Evolutionary conservation across 2,113 vertebrate genomes (phyloP), one percentile per base, ranked within the genome.

Genomic region (Scartelaos histophorus): DNA sequence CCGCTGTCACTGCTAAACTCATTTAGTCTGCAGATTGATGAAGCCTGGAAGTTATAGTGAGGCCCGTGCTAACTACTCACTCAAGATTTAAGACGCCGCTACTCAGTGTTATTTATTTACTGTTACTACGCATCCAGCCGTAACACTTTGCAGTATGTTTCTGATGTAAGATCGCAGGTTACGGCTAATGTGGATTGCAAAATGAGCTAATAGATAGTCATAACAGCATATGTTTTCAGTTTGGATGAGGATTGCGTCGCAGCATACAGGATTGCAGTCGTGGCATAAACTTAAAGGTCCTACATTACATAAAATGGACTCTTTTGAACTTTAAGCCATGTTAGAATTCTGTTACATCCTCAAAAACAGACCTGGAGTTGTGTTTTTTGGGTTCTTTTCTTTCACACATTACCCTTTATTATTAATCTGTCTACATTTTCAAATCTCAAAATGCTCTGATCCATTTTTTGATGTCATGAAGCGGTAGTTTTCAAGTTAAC

Each of bases 21-120:
- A 12, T 81, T 77, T 62, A 81, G 47, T 81, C 71, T 78, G 54
- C 66, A 82, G 85, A 90, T 70, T 84, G 85, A 88, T 83, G 71
- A 11, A 49, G 24, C 51, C 24, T 57, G 70, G 82, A 81, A 84
- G 56, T 81, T 54, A 75, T 66, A 45, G 25, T 75, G 79, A 83
- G 73, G 29, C 38, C 72, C 67, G 66, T 53, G 73, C 49, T 78
- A 71, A 81, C 73, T 75, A 64, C 43, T 64, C 57, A 54, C 70
- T 51, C 64, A 81, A 68, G 22, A 69, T 69, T 84, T 74, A n/a
- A 71, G 56, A 54, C 25, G 43, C 77, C 68, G 38, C n/a, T 45
- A 45, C 62, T 43, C 62, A 66, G 19, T 11, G 13, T 35, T n/a
- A 5, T 3, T 54, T 54, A 54, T 54, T 21, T 43, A 10, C 49